These are phyloP conservation scores for Pyrocephalus nanus DNA, from an alignment of 2,797 vertebrate species.

Conservation along the genomic window DNA sequence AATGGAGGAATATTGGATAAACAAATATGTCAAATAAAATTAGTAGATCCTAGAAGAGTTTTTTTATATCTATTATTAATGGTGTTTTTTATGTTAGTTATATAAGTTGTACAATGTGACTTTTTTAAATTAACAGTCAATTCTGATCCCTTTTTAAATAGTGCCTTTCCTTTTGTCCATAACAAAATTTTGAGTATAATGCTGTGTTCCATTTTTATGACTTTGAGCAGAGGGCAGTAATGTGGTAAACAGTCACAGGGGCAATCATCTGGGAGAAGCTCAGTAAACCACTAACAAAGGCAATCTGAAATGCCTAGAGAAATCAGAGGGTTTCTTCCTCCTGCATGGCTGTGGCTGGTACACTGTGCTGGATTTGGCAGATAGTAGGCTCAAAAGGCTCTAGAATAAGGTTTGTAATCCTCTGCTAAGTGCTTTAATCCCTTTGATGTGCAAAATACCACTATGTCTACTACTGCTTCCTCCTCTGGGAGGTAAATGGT, in stretches of 20 bases:
- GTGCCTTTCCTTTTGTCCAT: not conserved
- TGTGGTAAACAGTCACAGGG: not conserved
- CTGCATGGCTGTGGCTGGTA: not conserved
- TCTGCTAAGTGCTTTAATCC: conserved; percentile 14
- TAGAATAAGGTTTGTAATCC: conserved; percentile 31
- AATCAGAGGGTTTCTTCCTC: not conserved
- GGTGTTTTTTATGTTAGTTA: not conserved
- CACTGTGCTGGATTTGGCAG: not conserved
- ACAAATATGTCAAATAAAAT: not conserved
- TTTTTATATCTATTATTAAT: not conserved
- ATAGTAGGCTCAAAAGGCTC: not conserved
- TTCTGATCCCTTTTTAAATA: not conserved
- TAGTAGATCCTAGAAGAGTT: not conserved
- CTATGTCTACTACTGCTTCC: not conserved
- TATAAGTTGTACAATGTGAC: not conserved
- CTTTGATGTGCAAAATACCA: conserved; percentile 44
- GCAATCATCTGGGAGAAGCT: not conserved
- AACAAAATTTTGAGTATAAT: not conserved
- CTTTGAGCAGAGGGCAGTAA: not conserved
- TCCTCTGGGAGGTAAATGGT: not conserved
- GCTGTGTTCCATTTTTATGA: not conserved
- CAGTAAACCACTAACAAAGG: not conserved
- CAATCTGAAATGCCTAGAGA: not conserved
- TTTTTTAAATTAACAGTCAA: not conserved
- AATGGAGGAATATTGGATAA: not conserved